A percentile compares a stretch with the other conserved stretches of the same genome.
These are phyloP conservation scores for Pseudococcus longispinus DNA, from an alignment of 2,888 invertebrate species.

Conservation along the genomic window DNA sequence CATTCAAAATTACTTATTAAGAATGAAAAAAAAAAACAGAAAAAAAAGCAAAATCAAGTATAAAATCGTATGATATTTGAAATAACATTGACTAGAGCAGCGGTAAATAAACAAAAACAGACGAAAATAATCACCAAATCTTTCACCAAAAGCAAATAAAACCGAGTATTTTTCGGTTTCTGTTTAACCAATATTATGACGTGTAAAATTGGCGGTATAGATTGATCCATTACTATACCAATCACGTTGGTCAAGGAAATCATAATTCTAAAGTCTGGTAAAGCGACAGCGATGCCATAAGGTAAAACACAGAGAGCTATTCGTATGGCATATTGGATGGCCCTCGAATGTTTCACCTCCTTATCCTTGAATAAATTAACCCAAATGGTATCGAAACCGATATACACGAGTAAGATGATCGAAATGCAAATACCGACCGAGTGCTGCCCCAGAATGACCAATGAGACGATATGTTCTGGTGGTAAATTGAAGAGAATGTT, in stretches of 20 bases:
- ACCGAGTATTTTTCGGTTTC: neutral
- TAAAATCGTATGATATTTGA: neutral
- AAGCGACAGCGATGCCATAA: neutral
- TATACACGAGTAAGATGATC: conserved; percentile 14
- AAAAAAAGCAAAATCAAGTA: neutral
- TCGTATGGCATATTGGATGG: neutral
- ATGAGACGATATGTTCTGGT: neutral
- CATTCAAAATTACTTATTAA: neutral
- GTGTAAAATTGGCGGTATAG: neutral
- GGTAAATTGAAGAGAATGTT: conserved; percentile 89
- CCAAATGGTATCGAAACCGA: conserved; percentile 42
- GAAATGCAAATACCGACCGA: conserved; percentile 24
- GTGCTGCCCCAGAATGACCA: conserved; percentile 2
- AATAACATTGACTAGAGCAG: neutral
- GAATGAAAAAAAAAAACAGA: neutral
- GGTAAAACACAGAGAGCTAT: neutral
- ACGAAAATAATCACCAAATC: neutral
- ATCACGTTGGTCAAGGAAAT: neutral
- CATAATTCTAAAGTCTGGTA: conserved; percentile 4
- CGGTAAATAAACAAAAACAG: neutral
- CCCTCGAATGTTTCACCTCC: neutral
- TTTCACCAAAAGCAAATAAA: neutral
- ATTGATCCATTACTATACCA: neutral
- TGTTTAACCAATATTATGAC: neutral
- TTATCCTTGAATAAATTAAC: neutral